Evolutionary conservation across 2,888 invertebrate genomes (phyloP).

Genomic region (Lepetodrilus schrolli): DNA sequence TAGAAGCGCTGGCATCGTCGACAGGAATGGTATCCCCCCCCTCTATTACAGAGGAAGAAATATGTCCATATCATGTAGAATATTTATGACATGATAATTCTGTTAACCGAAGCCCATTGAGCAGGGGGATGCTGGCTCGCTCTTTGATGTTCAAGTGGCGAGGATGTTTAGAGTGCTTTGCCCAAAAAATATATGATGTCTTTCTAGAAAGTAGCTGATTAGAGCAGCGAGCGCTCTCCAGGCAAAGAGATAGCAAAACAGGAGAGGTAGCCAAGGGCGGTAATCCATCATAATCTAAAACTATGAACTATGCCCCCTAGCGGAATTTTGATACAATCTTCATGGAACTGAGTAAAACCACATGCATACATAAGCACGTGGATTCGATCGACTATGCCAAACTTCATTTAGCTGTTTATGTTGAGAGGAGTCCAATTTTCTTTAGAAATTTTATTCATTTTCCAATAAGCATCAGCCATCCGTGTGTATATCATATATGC

Average conservation of each 20-base stretch:
- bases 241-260: not conserved
- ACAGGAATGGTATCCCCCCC: not conserved
- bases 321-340: not conserved
- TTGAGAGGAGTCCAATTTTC: not conserved
- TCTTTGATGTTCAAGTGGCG: constrained; percentile 19
- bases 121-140: not conserved
- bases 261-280: constrained; percentile 6
- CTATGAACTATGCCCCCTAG: not conserved
- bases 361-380: not conserved
- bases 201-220: constrained; percentile 19
- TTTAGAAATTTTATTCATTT: not conserved
- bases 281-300: constrained; percentile 18
- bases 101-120: not conserved
- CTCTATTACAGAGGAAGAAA: not conserved
- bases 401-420: not conserved
- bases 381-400: not conserved
- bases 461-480: not conserved
- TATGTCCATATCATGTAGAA: constrained; percentile 24
- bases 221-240: not conserved
- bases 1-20: not conserved
- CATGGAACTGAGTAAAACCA: not conserved
- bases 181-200: constrained; percentile 23
- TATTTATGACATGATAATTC: constrained; percentile 30
- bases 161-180: constrained; percentile 20
- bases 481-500: not conserved